These are phyloP conservation scores for Tipula confusa DNA, from an alignment of 2,888 invertebrate genomes.

Conservation along the genomic window DNA sequence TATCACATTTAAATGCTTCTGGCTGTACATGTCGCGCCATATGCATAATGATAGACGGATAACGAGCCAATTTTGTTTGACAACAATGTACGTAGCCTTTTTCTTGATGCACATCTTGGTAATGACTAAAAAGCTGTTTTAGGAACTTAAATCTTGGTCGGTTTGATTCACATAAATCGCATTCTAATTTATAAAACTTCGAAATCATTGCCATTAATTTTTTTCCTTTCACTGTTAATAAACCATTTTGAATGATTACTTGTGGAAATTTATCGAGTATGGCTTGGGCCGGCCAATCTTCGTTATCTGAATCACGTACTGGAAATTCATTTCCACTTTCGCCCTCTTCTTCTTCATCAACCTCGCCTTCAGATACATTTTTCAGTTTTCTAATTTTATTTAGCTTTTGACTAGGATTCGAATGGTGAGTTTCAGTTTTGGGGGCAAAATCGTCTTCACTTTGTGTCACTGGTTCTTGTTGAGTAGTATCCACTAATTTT, in stretches of 20 bases:
- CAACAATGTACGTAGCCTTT: slow-evolving; percentile 34
- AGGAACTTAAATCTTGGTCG: slow-evolving; percentile 32
- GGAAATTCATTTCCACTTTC: slow-evolving; percentile 34
- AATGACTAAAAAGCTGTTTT: slow-evolving; percentile 32
- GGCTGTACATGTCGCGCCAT: slow-evolving; percentile 35
- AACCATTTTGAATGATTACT: slow-evolving; percentile 33
- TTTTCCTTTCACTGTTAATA: slow-evolving; percentile 34
- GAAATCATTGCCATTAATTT: slow-evolving; percentile 34
- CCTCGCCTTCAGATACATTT: background rate
- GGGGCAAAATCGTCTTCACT: background rate
- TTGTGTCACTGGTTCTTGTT: background rate
- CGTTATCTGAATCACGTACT: slow-evolving; percentile 34
- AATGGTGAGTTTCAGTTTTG: background rate
- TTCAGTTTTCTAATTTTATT: slow-evolving; percentile 9
- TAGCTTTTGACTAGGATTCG: background rate
- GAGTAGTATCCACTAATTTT: background rate
- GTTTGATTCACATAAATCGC: slow-evolving; percentile 31
- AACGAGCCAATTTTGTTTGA: slow-evolving; percentile 33
- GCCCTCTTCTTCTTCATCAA: slow-evolving; percentile 31
- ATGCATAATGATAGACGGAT: slow-evolving; percentile 35
- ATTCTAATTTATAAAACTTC: slow-evolving; percentile 34
- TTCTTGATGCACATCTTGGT: slow-evolving; percentile 29
- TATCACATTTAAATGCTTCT: slow-evolving; percentile 34
- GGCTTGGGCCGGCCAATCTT: slow-evolving; percentile 34
- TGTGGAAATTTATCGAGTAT: slow-evolving; percentile 33